These are phyloP conservation scores for Trachops cirrhosus DNA, from an alignment of 2,797 vertebrate genomes.

Conservation along the genomic window DNA sequence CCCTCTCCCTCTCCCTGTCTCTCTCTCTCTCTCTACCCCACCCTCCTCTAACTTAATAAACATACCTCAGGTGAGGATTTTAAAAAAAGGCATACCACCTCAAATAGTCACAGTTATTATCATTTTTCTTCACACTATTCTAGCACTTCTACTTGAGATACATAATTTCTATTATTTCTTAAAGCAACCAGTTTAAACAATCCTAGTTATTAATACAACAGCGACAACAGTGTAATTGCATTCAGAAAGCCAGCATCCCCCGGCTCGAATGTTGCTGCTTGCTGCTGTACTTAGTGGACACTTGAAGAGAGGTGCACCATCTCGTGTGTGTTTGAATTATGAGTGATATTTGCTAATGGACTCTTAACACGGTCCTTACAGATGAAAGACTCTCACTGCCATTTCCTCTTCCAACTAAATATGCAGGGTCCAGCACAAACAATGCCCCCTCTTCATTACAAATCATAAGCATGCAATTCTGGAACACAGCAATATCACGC, in stretches of 20 bases:
- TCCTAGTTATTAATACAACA: neutral
- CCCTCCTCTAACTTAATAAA: neutral
- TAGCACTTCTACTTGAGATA: neutral
- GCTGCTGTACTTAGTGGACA: accelerated
- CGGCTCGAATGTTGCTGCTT: neutral
- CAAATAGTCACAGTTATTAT: neutral
- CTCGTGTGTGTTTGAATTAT: neutral
- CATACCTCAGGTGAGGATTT: neutral
- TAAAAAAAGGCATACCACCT: neutral
- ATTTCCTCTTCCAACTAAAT: neutral
- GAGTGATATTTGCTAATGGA: neutral
- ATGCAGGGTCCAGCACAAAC: neutral
- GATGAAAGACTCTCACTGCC: neutral
- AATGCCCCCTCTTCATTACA: no score
- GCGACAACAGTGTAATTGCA: neutral
- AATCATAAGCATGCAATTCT: no score
- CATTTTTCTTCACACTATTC: neutral
- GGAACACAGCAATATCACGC: no score
- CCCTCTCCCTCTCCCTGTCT: no score
- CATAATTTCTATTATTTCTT: neutral
- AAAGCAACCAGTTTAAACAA: neutral
- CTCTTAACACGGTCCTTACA: neutral
- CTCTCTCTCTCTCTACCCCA: neutral
- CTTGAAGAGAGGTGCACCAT: neutral
- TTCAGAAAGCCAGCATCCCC: neutral